phyloP scores from a whole-genome alignment of 2,888 invertebrate genomes.

The Notodonta dromedarius region DNA sequence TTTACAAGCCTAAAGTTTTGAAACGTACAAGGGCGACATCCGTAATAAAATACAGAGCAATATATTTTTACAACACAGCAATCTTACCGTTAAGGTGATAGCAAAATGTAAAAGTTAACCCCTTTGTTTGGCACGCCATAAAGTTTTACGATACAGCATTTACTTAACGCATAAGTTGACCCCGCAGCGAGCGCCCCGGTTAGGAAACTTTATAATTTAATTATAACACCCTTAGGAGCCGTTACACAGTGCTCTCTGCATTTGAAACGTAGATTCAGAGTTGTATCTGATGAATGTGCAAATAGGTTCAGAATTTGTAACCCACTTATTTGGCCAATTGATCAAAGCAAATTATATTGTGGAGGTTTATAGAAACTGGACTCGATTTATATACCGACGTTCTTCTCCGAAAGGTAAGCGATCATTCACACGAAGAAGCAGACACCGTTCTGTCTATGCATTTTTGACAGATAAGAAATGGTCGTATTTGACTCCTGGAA shows the following conservation, averaged over 20 bases:
- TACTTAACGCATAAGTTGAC: slow-evolving; percentile 78
- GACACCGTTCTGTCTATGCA: no score
- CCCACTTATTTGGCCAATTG: neutral
- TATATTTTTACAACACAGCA: slow-evolving; percentile 60
- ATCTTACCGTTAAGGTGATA: slow-evolving; percentile 58
- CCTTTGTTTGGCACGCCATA: slow-evolving; percentile 81
- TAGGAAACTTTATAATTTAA: slow-evolving; percentile 82
- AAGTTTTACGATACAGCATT: slow-evolving; percentile 80
- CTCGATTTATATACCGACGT: neutral
- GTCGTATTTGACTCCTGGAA: no score
- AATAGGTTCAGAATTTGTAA: slow-evolving; percentile 19
- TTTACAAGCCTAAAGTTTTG: no score
- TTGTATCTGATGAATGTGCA: slow-evolving; percentile 29
- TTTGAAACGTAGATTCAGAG: slow-evolving; percentile 41
- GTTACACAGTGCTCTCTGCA: slow-evolving; percentile 57
- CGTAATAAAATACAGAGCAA: slow-evolving; percentile 32
- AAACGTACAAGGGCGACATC: neutral
- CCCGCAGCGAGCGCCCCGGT: slow-evolving; percentile 58
- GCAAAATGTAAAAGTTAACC: slow-evolving; percentile 77
- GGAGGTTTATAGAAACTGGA: neutral
- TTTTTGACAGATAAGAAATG: no score
- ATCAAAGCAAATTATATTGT: neutral
- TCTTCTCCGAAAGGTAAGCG: neutral
- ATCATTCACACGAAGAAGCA: no score
- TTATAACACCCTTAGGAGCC: slow-evolving; percentile 76